Evolutionary conservation across 2,797 vertebrate genomes (phyloP).

Genomic region (Triplophysa yarkandensis): DNA sequence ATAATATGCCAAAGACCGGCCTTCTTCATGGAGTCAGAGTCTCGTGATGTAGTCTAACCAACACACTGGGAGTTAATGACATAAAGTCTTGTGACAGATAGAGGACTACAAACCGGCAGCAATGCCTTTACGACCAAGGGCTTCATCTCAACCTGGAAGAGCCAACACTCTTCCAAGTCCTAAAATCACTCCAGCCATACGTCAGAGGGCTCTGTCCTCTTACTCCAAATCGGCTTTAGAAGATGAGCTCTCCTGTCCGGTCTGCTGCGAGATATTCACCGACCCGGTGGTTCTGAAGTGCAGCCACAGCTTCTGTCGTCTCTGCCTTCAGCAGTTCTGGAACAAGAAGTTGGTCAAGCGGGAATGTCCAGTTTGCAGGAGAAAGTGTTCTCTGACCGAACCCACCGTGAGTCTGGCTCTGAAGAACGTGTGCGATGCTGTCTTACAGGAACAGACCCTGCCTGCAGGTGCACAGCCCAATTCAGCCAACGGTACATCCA

Average conservation of each 20-base stretch:
- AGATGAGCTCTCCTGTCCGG: conserved; percentile 76
- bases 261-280: conserved; percentile 80
- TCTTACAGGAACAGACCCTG: conserved; percentile 68
- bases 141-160: conserved; percentile 77
- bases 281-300: conserved; percentile 82
- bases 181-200: conserved; percentile 55
- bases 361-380: conserved; percentile 79
- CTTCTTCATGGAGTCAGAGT: neutral
- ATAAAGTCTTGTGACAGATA: neutral
- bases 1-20: neutral
- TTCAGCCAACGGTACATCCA: neutral
- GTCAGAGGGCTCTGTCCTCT: conserved; percentile 70
- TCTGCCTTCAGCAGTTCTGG: conserved; percentile 79
- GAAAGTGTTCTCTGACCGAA: conserved; percentile 75
- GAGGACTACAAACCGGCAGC: conserved; percentile 6
- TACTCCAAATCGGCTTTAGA: conserved; percentile 69
- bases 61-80: neutral
- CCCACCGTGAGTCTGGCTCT: conserved; percentile 78
- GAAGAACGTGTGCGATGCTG: conserved; percentile 79
- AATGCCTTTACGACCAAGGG: conserved; percentile 75
- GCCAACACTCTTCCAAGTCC: conserved; percentile 64
- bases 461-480: neutral
- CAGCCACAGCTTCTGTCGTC: conserved; percentile 81
- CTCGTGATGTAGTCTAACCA: neutral
- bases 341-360: conserved; percentile 73